Evolutionary conservation across 2,797 vertebrate genomes (phyloP), one percentile per base, ranked within the genome.

Genomic region (Crocidura indochinensis): DNA sequence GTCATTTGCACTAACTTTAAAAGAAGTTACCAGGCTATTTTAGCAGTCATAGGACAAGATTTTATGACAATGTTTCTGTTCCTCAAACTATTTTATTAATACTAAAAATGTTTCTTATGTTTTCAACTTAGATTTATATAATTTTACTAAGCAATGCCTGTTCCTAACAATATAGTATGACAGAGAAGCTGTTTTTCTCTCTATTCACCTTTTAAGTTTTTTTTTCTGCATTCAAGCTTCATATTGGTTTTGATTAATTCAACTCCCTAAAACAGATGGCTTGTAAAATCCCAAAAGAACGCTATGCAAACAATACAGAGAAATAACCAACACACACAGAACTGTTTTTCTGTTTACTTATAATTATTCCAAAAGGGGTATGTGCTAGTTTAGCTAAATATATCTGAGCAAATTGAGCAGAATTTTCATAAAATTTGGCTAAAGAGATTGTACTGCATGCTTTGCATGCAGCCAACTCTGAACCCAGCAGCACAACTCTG

Each of bases 261-360:
- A 56, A 93, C 29, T 72, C 47, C 47, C 22, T 88, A 86, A 75
- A 94, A 87, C 9, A 94, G 62, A 71, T 49, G 38, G 60, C 17
- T 92, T 94, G 77, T 80, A 78, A 77, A 87, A 85, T 91, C 67
- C 49, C 67, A 5, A 90, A 91, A 91, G 72, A 85, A 93, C 38
- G 74, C 44, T 60, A 31, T 8, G 69, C 15, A 78, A 86, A 88
- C 24, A 72, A 65, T 82, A 90, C 53, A 90, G 89, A 71, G 31
- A 60, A 79, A 87, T 83, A 92, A 2, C 11, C n/a, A 91, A 27
- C 31, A 91, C 89, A 90, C 29, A 92, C 0, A 85, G 46, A 88
- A 81, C 4, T 85, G 24, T 71, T 79, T 87, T 69, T 78, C 71
- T 85, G n/a, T 94, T 91, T 73, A 80, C n/a, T 74, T 20, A 72